phyloP scores from a whole-genome alignment of 2,113 vertebrate species.

The Hippocampus guttulatus region DNA sequence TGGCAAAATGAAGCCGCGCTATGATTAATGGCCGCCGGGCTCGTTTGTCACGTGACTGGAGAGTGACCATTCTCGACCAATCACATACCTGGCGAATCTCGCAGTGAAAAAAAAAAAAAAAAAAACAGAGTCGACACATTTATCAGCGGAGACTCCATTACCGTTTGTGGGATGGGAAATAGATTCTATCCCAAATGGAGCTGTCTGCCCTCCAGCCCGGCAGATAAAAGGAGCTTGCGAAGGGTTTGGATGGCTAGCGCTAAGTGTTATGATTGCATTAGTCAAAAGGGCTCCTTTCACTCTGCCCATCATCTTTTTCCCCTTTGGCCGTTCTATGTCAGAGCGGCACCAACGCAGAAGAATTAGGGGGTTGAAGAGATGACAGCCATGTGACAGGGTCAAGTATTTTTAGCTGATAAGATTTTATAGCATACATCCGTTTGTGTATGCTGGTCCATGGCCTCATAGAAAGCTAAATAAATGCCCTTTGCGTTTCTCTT shows the following conservation, averaged over 20 bases:
- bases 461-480: too few species aligned
- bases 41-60: conserved; percentile 61
- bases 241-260: conserved; percentile 20
- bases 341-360: neutral
- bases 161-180: conserved; percentile 68
- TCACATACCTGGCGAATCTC: conserved; percentile 54
- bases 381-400: too few species aligned
- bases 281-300: conserved; percentile 39
- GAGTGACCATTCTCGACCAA: conserved; percentile 52
- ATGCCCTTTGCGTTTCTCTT: too few species aligned
- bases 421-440: too few species aligned
- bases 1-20: conserved; percentile 46
- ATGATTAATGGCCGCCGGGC: conserved; percentile 52
- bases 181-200: conserved; percentile 71
- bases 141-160: conserved; percentile 69
- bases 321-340: neutral
- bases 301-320: neutral
- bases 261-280: conserved; percentile 52
- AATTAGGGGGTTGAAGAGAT: neutral
- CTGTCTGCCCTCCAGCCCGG: conserved; percentile 54
- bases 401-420: too few species aligned
- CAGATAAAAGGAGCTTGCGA: conserved; percentile 65
- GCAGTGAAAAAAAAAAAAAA: neutral
- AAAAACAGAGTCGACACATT: conserved; percentile 55
- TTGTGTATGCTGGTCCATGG: too few species aligned